Base-by-base conservation (phyloP, 2,797 vertebrate genomes). In the Acanthurus leucopareius region DNA sequence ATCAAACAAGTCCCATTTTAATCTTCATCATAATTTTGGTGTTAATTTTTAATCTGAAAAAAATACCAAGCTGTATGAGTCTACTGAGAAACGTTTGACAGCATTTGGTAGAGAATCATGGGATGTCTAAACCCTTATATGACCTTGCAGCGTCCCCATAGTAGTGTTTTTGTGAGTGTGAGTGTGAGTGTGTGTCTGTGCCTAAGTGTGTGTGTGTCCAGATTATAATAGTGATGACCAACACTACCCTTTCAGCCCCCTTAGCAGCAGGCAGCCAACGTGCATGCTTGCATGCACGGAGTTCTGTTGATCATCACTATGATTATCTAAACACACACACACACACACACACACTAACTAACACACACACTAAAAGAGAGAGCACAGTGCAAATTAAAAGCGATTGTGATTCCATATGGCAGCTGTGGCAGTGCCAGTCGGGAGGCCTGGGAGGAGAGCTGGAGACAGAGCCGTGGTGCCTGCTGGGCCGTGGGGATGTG, bases 361-460 rank as follows among this genome's bases (percentile, higher is more conserved):
- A 54, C 52, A 62, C 13, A 60, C 44, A 40, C 49, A 28, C n/a
- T 40, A 5, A 57, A 35, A 64, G 17, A 71, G 10, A 75, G 73
- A 79, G 72, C 69, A 71, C 56, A 28, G 22, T 67, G 79, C 86
- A 86, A 85, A 91, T 92, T 85, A 88, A 91, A 91, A 84, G 77
- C 53, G 19, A 92, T 78, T 85, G 84, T 77, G 84, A 87, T 86
- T 87, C 83, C 82, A 82, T 84, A 81, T 76, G 86, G 90, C 91
- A 91, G 82, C 79, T 85, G 79, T 77, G 84, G 70, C 72, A 57
- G 84, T 86, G 86, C 75, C 88, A 75, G 73, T 77, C 70, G 75
- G 78, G 80, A 84, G 67, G 68, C 62, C 74, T 54, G 64, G 8
- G 3, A 76, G 71, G 76, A 75, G 62, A 80, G 64, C 75, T 58